A percentile compares a stretch with the other conserved stretches of the same genome.
phyloP scores from a whole-genome alignment of 2,888 invertebrate genomes.

The Scaptomyza parva region DNA sequence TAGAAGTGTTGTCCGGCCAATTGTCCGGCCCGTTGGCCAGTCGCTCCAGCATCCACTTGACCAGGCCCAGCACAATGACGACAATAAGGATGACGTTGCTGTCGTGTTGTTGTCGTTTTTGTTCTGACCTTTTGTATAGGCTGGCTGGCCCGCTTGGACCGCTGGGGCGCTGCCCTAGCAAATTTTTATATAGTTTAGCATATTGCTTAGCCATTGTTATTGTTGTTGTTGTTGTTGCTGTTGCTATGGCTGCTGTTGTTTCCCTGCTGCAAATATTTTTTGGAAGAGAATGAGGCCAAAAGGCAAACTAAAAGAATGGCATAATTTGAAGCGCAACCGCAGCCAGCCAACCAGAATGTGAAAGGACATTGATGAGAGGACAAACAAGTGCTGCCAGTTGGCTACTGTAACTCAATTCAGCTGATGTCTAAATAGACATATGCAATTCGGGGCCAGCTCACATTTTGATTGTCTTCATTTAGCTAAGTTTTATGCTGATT shows the following conservation, averaged over 20 bases:
- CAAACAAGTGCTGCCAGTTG: slow-evolving; percentile 53
- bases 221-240: slow-evolving; percentile 22
- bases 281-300: slow-evolving; percentile 68
- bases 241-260: slow-evolving; percentile 17
- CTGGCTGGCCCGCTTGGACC: slow-evolving; percentile 9
- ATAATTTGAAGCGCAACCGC: slow-evolving; percentile 65
- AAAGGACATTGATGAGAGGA: slow-evolving; percentile 32
- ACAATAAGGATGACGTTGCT: slow-evolving; percentile 70
- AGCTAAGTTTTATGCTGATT: slow-evolving; percentile 78
- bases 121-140: slow-evolving; percentile 68
- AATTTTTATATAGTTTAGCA: slow-evolving; percentile 73
- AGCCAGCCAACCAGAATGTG: slow-evolving; percentile 26
- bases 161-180: slow-evolving; percentile 49
- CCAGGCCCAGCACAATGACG: slow-evolving; percentile 68
- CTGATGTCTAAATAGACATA: slow-evolving; percentile 66
- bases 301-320: slow-evolving; percentile 67
- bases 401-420: slow-evolving; percentile 67
- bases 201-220: slow-evolving; percentile 57
- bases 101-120: slow-evolving; percentile 17
- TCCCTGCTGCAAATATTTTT: slow-evolving; percentile 66
- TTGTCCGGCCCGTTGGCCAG: slow-evolving; percentile 9
- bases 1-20: slow-evolving; percentile 31
- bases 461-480: slow-evolving; percentile 78
- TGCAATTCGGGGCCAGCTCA: slow-evolving; percentile 60
- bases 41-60: slow-evolving; percentile 61